Base-by-base conservation (phyloP, 30 jellyfish, hydroid and myxozoan species). In the Cassiopea xamachana region DNA sequence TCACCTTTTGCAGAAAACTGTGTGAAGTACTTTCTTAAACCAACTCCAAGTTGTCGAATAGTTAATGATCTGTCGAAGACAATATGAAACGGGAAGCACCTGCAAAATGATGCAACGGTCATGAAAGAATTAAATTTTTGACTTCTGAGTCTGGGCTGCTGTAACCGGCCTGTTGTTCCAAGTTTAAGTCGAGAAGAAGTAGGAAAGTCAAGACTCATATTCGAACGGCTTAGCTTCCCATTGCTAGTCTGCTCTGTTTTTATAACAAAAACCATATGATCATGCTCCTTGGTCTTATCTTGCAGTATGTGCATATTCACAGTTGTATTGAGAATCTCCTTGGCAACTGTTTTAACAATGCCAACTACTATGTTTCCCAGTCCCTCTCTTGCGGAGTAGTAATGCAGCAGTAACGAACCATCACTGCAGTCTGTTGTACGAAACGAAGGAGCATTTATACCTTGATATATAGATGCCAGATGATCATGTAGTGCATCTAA, bases 371-470 rank as follows among this genome's bases (percentile, higher is more conserved):
- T 93, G 71, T 82, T 80, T 1, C 92, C 96, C 6, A 93, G 94
- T 50, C 98, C 98, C 48, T 82, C 93, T 47, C 98, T 51, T 12
- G 86, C 75, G 14, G 98, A 93, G 81, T 93, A 93, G 74, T 93
- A 93, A 64, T 93, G 98, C 58, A 93, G 79, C 85, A 85, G 73
- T 51, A 93, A 77, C n/a, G 94, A 89, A 43, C 98, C 98, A 79
- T 93, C 97, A 45, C 84, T 60, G 75, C 97, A 90, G 47, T 93
- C 97, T 1, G 98, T 88, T 48, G 97, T 88, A 39, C 98, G 68
- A 74, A 93, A 93, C 77, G 98, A 93, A 2, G 98, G 98, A n/a
- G 98, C 98, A 62, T 86, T 93, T 47, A 93, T 93, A 15, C 98
- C 98, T 16, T 96, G 95, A 75, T 93, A 93, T 12, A 89, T 88